Conservation (phyloP, 2,797 vertebrate species). For the Argentina silus region DNA sequence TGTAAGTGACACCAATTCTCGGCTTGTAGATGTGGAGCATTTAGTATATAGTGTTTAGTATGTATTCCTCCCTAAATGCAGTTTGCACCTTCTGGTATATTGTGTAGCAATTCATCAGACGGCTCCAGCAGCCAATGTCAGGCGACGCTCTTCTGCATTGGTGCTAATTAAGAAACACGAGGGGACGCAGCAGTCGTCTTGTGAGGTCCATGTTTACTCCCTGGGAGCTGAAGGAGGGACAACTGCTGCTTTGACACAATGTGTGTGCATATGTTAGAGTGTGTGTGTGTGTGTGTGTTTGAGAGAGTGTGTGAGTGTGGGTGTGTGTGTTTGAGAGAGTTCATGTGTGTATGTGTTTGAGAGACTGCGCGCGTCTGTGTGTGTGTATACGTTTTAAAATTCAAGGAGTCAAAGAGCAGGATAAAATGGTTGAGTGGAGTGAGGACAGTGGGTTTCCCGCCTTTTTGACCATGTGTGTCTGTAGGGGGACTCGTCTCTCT, state of each 20-base stretch:
- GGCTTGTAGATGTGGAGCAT: background rate
- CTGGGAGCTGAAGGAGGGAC: conserved; percentile 2
- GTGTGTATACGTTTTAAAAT: conserved; percentile 25
- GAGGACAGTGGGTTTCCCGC: conserved; percentile 7
- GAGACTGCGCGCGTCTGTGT: too few relatives aligned
- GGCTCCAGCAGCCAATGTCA: background rate
- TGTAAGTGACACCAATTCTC: background rate
- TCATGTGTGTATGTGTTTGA: conserved; percentile 34
- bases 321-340: conserved; percentile 5
- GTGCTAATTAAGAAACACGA: conserved; percentile 11
- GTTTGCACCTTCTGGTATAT: background rate
- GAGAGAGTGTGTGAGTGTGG: conserved; percentile 2
- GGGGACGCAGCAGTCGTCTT: background rate
- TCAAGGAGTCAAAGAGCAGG: conserved; percentile 4
- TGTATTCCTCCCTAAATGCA: background rate
- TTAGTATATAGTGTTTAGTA: background rate
- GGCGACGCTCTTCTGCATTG: background rate
- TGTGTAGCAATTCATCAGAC: conserved; percentile 8
- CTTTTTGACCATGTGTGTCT: conserved; percentile 1
- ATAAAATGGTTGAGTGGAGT: conserved; percentile 17
- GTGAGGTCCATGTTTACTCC: conserved; percentile 12
- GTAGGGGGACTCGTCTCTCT: background rate
- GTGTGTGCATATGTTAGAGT: background rate
- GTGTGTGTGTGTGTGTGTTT: background rate
- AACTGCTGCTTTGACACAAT: background rate